phyloP scores from a whole-genome alignment of 2,888 invertebrate genomes.

The Cabera pusaria region DNA sequence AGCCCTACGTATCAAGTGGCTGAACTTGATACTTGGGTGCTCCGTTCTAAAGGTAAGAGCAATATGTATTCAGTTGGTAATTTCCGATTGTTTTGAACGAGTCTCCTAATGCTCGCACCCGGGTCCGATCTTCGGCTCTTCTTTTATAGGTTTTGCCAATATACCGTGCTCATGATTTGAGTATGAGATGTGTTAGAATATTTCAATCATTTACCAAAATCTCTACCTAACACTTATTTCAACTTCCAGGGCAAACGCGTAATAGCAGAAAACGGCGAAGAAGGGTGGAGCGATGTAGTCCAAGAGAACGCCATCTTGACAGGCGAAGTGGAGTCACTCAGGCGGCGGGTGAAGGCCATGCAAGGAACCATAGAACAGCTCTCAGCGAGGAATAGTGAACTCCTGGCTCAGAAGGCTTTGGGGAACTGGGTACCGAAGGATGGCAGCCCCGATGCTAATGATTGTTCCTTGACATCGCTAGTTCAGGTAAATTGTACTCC shows the following conservation, averaged over 20 bases:
- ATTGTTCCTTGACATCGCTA: constrained; percentile 68
- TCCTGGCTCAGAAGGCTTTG: constrained; percentile 90
- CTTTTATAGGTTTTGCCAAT: no score
- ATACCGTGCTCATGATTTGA: no score
- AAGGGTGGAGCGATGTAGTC: constrained; percentile 96
- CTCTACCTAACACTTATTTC: no score
- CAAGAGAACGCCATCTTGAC: constrained; percentile 97
- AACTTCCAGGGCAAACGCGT: constrained; percentile 93
- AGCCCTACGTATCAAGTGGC: no score
- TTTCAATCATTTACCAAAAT: no score
- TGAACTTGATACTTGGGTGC: no score
- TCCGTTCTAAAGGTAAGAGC: no score
- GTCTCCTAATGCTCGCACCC: no score
- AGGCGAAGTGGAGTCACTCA: constrained; percentile 93
- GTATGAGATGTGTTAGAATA: no score
- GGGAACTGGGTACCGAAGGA: constrained; percentile 83
- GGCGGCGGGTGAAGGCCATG: constrained; percentile 95
- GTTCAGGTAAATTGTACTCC: constrained; percentile 84
- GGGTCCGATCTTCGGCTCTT: no score
- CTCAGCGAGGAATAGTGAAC: constrained; percentile 90
- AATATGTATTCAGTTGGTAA: no score
- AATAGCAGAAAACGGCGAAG: constrained; percentile 93
- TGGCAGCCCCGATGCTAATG: constrained; percentile 61
- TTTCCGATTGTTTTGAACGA: no score
- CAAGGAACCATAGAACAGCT: constrained; percentile 96